Evolutionary conservation across 1,140 invertebrate species (phyloP).

Genomic region (Drosophila murphyi): DNA sequence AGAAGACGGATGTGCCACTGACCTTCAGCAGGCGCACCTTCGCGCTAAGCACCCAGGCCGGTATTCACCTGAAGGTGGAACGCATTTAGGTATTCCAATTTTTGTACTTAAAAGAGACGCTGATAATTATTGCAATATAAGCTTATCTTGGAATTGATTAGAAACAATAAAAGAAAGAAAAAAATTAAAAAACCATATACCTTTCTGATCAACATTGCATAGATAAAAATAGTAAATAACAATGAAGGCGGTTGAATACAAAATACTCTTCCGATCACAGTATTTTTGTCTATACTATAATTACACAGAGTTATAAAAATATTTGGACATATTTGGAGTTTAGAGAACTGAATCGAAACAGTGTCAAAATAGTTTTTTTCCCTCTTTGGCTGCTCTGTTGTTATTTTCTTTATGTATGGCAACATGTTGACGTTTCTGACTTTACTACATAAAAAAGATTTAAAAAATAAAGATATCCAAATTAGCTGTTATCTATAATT

Average conservation of each 20-base stretch:
- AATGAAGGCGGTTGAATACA: neutral
- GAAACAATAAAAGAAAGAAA: neutral
- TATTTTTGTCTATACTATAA: neutral
- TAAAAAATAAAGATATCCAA: too few species aligned
- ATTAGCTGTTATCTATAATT: too few species aligned
- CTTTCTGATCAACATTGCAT: neutral
- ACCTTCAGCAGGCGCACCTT: conserved; percentile 17
- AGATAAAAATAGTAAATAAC: too few species aligned
- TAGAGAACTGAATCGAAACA: neutral
- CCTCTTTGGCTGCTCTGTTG: too few species aligned
- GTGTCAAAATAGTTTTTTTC: too few species aligned
- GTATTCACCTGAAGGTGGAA: conserved; percentile 60
- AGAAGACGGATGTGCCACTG: conserved; percentile 55
- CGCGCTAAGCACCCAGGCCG: conserved; percentile 27
- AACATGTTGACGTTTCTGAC: too few species aligned
- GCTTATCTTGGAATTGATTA: too few species aligned
- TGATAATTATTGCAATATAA: neutral
- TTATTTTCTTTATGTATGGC: too few species aligned
- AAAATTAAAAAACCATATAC: neutral
- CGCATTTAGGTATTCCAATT: conserved; percentile 10
- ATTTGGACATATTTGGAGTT: too few species aligned
- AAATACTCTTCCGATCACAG: neutral
- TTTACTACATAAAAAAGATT: too few species aligned
- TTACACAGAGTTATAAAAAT: neutral
- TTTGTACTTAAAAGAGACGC: neutral